A percentile compares a stretch with the other conserved stretches of the same genome.
Conservation (phyloP, 2,888 invertebrate genomes). For the Drosophila seclusa region DNA sequence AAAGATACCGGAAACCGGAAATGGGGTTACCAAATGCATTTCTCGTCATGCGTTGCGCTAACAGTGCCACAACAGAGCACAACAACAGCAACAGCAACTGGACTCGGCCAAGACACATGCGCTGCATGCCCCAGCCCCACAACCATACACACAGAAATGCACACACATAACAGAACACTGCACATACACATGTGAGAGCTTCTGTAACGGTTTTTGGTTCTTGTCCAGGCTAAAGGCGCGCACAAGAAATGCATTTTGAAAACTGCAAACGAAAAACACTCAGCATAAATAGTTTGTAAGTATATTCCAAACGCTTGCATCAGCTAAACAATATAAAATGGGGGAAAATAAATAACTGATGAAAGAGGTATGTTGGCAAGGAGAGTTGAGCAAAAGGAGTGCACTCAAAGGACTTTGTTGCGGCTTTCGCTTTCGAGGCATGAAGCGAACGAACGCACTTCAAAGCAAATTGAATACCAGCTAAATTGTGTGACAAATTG, state of each 20-base stretch:
- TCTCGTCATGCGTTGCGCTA: slow-evolving; percentile 66
- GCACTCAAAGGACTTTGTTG: slow-evolving; percentile 24
- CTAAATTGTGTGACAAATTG: slow-evolving; percentile 64
- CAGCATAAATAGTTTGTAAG: background rate
- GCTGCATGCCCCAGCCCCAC: slow-evolving; percentile 5
- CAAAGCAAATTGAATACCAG: slow-evolving; percentile 46
- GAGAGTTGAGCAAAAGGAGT: background rate
- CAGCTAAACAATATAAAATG: background rate
- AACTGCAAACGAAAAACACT: slow-evolving; percentile 8
- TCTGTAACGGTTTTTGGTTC: slow-evolving; percentile 56
- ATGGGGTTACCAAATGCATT: slow-evolving; percentile 77
- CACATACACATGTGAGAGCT: slow-evolving; percentile 62
- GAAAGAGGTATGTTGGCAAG: background rate
- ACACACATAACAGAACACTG: slow-evolving; percentile 29
- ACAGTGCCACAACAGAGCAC: slow-evolving; percentile 72
- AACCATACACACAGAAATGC: background rate
- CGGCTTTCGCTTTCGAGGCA: slow-evolving; percentile 9
- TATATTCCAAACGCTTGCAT: background rate
- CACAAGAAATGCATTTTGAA: slow-evolving; percentile 61
- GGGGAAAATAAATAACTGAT: slow-evolving; percentile 4
- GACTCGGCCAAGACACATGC: slow-evolving; percentile 36
- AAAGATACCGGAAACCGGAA: slow-evolving; percentile 75
- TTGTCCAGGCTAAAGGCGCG: slow-evolving; percentile 72
- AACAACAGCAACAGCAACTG: slow-evolving; percentile 13
- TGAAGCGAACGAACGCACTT: slow-evolving; percentile 15